phyloP scores from a whole-genome alignment of 2,113 vertebrate genomes.

The Tretioscincus oriximinensis region DNA sequence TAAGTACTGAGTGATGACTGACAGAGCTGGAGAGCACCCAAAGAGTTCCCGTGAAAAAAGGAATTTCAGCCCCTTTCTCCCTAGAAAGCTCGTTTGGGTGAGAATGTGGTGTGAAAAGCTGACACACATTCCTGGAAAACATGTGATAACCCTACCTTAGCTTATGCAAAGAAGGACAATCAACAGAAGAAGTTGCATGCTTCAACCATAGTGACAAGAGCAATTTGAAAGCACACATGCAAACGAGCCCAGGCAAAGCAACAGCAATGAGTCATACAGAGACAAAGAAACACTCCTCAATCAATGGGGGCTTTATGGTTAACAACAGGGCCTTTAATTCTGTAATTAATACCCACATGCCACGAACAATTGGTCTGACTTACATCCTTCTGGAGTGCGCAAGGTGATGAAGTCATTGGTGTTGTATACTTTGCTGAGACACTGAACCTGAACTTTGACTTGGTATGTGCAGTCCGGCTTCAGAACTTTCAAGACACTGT shows the following conservation, averaged over 20 bases:
- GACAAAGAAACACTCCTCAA: not conserved
- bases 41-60: too few species aligned
- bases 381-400: constrained; percentile 90
- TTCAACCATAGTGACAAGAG: not conserved
- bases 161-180: too few species aligned
- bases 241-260: not conserved
- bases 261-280: not conserved
- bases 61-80: too few species aligned
- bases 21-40: too few species aligned
- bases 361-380: constrained; percentile 61
- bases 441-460: constrained; percentile 93
- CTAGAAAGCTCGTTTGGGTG: too few species aligned
- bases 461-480: constrained; percentile 93
- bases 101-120: too few species aligned
- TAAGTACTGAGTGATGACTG: too few species aligned
- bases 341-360: not conserved
- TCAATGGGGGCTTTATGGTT: not conserved
- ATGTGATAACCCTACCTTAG: too few species aligned
- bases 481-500: constrained; percentile 81
- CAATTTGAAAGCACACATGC: not conserved
- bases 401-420: constrained; percentile 89
- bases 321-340: not conserved
- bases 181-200: not conserved
- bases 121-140: too few species aligned
- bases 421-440: constrained; percentile 86